Conservation (phyloP, 1,140 invertebrate genomes). For the Linepithema humile region DNA sequence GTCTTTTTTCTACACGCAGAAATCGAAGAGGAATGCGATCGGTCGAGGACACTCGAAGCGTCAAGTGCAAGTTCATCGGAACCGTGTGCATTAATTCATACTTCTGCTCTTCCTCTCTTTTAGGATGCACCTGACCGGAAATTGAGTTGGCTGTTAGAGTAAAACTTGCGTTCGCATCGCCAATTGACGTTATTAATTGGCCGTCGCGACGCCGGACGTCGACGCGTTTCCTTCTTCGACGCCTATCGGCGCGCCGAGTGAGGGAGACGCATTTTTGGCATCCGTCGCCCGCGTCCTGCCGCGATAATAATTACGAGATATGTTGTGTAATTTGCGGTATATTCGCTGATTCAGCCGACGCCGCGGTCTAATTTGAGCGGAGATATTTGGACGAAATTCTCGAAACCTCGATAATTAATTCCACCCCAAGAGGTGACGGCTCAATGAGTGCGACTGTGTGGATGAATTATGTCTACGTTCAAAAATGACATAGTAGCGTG, state of each 20-base stretch:
- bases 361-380: constrained; percentile 23
- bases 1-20: not conserved
- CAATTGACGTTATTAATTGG: constrained; percentile 42
- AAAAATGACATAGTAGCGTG: not conserved
- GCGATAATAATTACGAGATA: constrained; percentile 45
- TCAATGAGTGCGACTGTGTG: constrained; percentile 1
- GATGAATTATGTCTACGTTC: not conserved
- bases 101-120: not conserved
- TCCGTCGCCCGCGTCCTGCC: not conserved
- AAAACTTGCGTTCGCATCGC: not conserved
- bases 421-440: not conserved
- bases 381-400: constrained; percentile 13
- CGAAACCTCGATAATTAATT: constrained; percentile 2
- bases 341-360: constrained; percentile 22
- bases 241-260: too few relatives aligned
- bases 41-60: not conserved
- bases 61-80: constrained; percentile 53
- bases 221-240: constrained; percentile 19
- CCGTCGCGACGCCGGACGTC: constrained; percentile 8
- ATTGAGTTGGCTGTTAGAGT: not conserved
- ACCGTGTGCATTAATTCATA: constrained; percentile 7
- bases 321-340: constrained; percentile 46
- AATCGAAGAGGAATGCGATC: constrained; percentile 15
- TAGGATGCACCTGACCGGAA: constrained; percentile 36
- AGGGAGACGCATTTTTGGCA: constrained; percentile 21